Evolutionary conservation across 92 coral and sea anemone genomes (phyloP).

Genomic region (Porites divaricata): DNA sequence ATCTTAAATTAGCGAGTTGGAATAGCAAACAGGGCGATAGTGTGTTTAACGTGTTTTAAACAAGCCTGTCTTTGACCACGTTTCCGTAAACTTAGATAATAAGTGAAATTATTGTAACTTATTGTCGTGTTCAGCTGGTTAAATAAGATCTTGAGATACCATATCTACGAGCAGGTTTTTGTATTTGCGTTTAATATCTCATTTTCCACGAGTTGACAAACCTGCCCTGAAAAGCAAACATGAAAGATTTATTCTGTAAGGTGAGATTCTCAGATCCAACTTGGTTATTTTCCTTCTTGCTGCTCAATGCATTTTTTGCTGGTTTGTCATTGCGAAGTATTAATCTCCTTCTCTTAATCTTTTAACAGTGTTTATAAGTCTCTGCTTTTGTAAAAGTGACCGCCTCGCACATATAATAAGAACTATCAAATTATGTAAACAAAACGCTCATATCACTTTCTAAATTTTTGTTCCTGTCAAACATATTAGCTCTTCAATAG

Average conservation of each 20-base stretch:
- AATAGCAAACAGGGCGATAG: slow-evolving; percentile 8
- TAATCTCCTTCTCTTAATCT: too few relatives aligned
- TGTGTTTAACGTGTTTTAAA: neutral
- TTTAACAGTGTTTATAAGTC: too few relatives aligned
- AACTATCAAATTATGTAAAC: slow-evolving; percentile 17
- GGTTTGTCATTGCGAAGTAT: too few relatives aligned
- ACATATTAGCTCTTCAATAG: slow-evolving; percentile 11
- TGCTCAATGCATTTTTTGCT: too few relatives aligned
- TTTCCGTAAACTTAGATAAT: slow-evolving; percentile 37
- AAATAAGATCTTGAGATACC: slow-evolving; percentile 35
- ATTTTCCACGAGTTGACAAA: slow-evolving; percentile 29
- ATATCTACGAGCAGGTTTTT: slow-evolving; percentile 29
- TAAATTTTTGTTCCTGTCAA: slow-evolving; percentile 15
- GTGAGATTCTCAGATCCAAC: neutral
- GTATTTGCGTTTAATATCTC: slow-evolving; percentile 52
- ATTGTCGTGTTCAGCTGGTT: slow-evolving; percentile 43
- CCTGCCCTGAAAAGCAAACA: slow-evolving; percentile 23
- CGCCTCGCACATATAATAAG: slow-evolving; percentile 13
- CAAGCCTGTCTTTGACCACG: slow-evolving; percentile 39
- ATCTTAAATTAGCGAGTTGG: slow-evolving; percentile 10
- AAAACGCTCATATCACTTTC: slow-evolving; percentile 27
- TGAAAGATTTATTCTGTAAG: neutral
- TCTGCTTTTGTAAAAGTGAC: neutral
- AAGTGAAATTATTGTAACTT: slow-evolving; percentile 32
- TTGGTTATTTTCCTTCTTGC: too few relatives aligned